Base-by-base conservation (phyloP, 2,888 invertebrate genomes). In the Strigamia transsilvanica region DNA sequence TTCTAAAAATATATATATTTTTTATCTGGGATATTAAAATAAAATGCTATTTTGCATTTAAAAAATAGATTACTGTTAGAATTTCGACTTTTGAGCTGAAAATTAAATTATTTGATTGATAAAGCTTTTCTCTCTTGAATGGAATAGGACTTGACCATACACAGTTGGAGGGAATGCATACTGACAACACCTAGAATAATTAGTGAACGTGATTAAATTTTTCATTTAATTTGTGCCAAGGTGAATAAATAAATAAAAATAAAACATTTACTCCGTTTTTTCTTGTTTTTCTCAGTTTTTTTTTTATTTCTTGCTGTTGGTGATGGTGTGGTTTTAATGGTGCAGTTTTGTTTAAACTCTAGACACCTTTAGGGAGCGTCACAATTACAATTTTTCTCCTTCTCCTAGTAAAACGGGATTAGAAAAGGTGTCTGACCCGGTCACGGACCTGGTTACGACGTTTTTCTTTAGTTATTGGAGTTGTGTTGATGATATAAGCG, bases 351-450 rank as follows among this genome's bases (percentile, higher is more conserved):
- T 73, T 27, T 73, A 32, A 32, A 23, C 32, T 32, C 56, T 6
- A 73, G 27, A 73, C 73, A 32, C 73, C 73, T 73, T 73, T 12
- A 61, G 73, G 73, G 32, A 73, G 2, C 23, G 73, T 73, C 27
- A 32, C 32, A 73, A 73, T 73, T 73, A 73, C 27, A 73, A 38
- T 27, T 73, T 73, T 73, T 0, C 73, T 10, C 32, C 32, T n/a
- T 27, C 73, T 73, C 27, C 6, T 0, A 73, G 73, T 73, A 32
- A 73, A 32, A 27, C 23, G 7, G 32, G 73, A 32, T 73, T 73
- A 73, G 12, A 73, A 15, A 27, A 73, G 73, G 32, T 27, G 73
- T 73, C 13, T 73, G 73, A 73, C 73, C 73, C 12, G n/a, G 56
- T 56, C 7, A 56, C 15, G 18, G 32, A 73, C 73, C 73, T 13